phyloP scores from a whole-genome alignment of 2,888 invertebrate genomes.

The Eledona agricola region DNA sequence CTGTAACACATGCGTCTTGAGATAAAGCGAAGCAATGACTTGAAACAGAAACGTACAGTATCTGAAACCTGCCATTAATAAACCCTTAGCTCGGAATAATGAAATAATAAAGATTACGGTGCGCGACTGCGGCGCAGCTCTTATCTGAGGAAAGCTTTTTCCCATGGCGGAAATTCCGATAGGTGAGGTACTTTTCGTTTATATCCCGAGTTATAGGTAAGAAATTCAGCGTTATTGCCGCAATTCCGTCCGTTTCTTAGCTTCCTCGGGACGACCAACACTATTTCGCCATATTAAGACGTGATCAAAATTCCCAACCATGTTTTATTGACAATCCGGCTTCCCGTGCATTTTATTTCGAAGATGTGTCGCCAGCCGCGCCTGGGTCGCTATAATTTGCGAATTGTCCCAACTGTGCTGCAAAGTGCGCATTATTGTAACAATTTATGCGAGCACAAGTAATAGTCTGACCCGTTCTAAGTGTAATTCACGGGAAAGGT shows the following conservation, averaged over 20 bases:
- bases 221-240: conserved; percentile 38
- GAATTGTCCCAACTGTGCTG: too few species aligned
- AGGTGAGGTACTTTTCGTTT: conserved; percentile 34
- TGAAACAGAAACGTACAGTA: too few species aligned
- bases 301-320: conserved; percentile 29
- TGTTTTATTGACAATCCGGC: conserved; percentile 27
- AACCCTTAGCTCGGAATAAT: too few species aligned
- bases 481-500: conserved; percentile 4
- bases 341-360: too few species aligned
- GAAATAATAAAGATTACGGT: too few species aligned
- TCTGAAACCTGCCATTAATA: too few species aligned
- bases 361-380: too few species aligned
- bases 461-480: conserved; percentile 6
- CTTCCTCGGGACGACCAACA: conserved; percentile 23
- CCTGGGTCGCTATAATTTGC: conserved; percentile 3
- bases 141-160: conserved; percentile 32
- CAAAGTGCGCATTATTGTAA: conserved; percentile 1
- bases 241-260: conserved; percentile 38
- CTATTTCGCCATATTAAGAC: conserved; percentile 30
- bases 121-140: too few species aligned
- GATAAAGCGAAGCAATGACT: too few species aligned
- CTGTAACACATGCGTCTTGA: too few species aligned
- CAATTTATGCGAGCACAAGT: background rate
- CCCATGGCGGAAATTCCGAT: conserved; percentile 36
- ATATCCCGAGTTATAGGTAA: conserved; percentile 37